Base-by-base conservation (phyloP, 2,888 invertebrate species). In the Tholera decimalis region DNA sequence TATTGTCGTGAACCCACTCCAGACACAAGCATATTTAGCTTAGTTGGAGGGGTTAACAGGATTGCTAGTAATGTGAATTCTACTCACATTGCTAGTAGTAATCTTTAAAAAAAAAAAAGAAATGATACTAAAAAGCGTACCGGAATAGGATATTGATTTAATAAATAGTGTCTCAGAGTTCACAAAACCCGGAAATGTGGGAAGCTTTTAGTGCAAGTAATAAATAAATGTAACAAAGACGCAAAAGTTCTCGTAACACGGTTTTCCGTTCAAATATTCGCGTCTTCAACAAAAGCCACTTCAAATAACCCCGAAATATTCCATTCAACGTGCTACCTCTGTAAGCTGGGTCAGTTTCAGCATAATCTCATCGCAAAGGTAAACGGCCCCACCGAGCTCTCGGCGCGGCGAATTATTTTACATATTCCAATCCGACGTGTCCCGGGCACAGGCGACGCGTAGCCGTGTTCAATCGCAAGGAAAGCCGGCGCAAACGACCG, bases 351-450 rank as follows among this genome's bases (percentile, higher is more conserved):
- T 85, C 83, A 84, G 81, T 83, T 83, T 85, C 81, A 84, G 82
- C 79, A 79, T 80, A 82, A 85, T 84, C 82, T 77, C 79, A 62
- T 70, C 73, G 69, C 69, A 67, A 85, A 87, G 88, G 88, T 89
- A 88, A 90, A 90, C 84, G 89, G 83, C 87, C 88, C 78, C 80
- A 63, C 74, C 73, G 66, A 82, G 77, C 79, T 73, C 77, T 82
- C 84, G 78, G 80, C 77, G 79, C 80, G 76, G 77, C 80, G 86
- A 88, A 87, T 87, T 86, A 88, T 85, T 89, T 88, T 87, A 88
- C 88, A 87, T 88, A 89, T 86, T 84, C 82, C 63, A 70, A 77
- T 74, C n/a, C 83, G 70, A 85, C 83, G 80, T 83, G 84, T 87
- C 81, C 75, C 80, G 77, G 75, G 78, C 70, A 65, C 53, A 53